Percentiles rank a stretch among this genome's conserved stretches.
Evolutionary conservation across 2,888 invertebrate genomes (phyloP).

Genomic region (Noctua janthina): DNA sequence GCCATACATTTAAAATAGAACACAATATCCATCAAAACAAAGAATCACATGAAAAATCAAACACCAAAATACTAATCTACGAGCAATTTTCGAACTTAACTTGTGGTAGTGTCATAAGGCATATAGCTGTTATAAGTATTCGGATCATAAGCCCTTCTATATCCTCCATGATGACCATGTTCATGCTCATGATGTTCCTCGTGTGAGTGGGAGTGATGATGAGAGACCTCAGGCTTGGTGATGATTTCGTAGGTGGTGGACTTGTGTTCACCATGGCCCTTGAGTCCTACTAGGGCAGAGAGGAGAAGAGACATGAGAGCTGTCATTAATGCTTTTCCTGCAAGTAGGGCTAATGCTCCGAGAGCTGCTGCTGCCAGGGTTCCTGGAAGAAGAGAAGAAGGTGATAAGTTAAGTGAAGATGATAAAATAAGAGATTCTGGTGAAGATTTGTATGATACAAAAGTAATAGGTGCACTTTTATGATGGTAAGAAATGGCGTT

Average conservation of each 20-base stretch:
- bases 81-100: slow-evolving; percentile 51
- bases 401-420: background rate
- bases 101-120: slow-evolving; percentile 83
- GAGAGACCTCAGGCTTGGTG: slow-evolving; percentile 94
- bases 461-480: background rate
- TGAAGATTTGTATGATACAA: background rate
- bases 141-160: slow-evolving; percentile 89
- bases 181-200: slow-evolving; percentile 91
- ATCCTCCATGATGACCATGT: slow-evolving; percentile 89
- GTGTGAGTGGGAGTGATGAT: slow-evolving; percentile 93
- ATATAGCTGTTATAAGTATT: slow-evolving; percentile 83
- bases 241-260: slow-evolving; percentile 96
- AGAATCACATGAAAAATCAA: background rate
- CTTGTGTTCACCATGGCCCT: slow-evolving; percentile 92
- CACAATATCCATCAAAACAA: slow-evolving; percentile 1
- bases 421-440: background rate
- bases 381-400: slow-evolving; percentile 82
- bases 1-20: background rate
- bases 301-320: slow-evolving; percentile 94
- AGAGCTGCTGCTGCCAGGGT: slow-evolving; percentile 93
- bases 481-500: background rate
- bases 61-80: slow-evolving; percentile 20
- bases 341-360: slow-evolving; percentile 93
- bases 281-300: slow-evolving; percentile 94
- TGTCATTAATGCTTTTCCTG: slow-evolving; percentile 96